phyloP scores from a whole-genome alignment of 2,888 invertebrate genomes.

The Oscheius sp. region DNA sequence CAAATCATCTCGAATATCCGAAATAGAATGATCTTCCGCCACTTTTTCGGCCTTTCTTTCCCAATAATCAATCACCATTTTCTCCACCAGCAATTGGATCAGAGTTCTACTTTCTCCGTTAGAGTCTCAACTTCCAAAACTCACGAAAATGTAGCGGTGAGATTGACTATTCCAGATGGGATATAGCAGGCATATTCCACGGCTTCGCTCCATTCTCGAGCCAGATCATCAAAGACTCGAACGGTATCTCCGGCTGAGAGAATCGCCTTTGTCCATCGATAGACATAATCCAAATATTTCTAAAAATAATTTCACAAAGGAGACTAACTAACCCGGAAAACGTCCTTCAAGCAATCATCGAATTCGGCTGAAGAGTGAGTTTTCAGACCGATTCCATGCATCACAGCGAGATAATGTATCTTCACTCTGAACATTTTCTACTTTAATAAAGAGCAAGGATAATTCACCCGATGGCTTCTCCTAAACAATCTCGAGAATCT shows the following conservation, averaged over 20 bases:
- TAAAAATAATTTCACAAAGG: slow-evolving; percentile 14
- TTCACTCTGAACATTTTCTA: slow-evolving; percentile 35
- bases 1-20: slow-evolving; percentile 16
- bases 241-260: neutral
- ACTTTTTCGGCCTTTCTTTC: slow-evolving; percentile 13
- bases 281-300: slow-evolving; percentile 49
- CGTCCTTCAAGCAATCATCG: slow-evolving; percentile 36
- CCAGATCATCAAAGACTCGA: slow-evolving; percentile 27
- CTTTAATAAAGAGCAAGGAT: neutral
- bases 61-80: slow-evolving; percentile 22
- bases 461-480: slow-evolving; percentile 78
- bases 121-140: too few relatives aligned
- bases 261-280: slow-evolving; percentile 41
- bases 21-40: slow-evolving; percentile 8
- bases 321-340: slow-evolving; percentile 35
- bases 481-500: slow-evolving; percentile 88
- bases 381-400: slow-evolving; percentile 37
- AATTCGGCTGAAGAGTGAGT: slow-evolving; percentile 40
- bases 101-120: too few relatives aligned
- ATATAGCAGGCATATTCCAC: slow-evolving; percentile 36
- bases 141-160: slow-evolving; percentile 32
- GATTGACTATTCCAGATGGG: slow-evolving; percentile 31
- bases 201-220: slow-evolving; percentile 42
- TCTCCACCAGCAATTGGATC: neutral
- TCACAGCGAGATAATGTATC: slow-evolving; percentile 32